These are phyloP conservation scores for Terebella lapidaria DNA, from an alignment of 2,888 invertebrate species.

Conservation along the genomic window DNA sequence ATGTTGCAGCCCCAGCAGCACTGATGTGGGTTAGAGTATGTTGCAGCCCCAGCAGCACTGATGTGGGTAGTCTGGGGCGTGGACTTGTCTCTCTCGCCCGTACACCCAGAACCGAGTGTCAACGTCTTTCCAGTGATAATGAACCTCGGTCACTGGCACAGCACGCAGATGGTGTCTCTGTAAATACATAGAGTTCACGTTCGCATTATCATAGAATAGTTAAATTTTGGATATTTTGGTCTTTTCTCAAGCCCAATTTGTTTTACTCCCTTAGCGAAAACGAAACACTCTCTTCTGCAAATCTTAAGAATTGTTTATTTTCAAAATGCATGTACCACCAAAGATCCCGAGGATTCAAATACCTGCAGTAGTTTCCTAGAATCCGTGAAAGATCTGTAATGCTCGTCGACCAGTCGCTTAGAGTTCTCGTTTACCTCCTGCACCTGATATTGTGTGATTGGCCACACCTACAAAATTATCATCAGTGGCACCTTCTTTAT, in stretches of 20 bases:
- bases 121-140: constrained; percentile 30
- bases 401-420: constrained; percentile 28
- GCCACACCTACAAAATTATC: constrained; percentile 31
- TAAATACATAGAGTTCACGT: too few relatives aligned
- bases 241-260: too few relatives aligned
- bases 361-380: constrained; percentile 29
- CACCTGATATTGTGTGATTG: constrained; percentile 32
- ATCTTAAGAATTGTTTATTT: too few relatives aligned
- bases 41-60: constrained; percentile 34
- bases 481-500: too few relatives aligned
- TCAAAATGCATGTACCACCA: too few relatives aligned
- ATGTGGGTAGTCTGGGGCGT: constrained; percentile 38
- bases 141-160: constrained; percentile 38
- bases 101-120: constrained; percentile 37
- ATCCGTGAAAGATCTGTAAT: constrained; percentile 22
- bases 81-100: constrained; percentile 31
- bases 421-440: constrained; percentile 34
- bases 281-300: too few relatives aligned
- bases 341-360: too few relatives aligned
- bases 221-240: too few relatives aligned
- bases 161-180: constrained; percentile 36
- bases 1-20: too few relatives aligned
- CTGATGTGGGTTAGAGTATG: too few relatives aligned
- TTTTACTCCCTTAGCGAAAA: too few relatives aligned
- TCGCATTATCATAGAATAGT: too few relatives aligned